A percentile compares a stretch with the other conserved stretches of the same genome.
Evolutionary conservation across 1,140 invertebrate genomes (phyloP).

Genomic region (Halesus radiatus): DNA sequence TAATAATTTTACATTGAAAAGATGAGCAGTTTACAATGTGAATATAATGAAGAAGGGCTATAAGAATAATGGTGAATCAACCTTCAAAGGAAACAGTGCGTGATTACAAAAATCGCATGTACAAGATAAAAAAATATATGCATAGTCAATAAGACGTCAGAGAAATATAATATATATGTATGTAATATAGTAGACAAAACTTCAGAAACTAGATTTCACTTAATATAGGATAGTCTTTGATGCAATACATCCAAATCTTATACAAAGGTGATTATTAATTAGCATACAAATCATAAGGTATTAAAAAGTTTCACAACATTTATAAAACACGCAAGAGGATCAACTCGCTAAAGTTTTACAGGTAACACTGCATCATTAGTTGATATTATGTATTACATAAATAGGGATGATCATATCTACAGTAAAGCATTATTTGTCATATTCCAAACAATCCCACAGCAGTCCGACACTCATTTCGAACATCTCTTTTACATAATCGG

Average conservation of each 20-base stretch:
- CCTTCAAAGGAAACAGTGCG: neutral
- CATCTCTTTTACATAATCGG: too few relatives aligned
- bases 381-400: too few relatives aligned
- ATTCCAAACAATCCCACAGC: neutral
- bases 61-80: too few relatives aligned
- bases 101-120: constrained; percentile 16
- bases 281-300: constrained; percentile 28
- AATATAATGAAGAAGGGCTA: neutral
- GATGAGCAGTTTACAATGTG: too few relatives aligned
- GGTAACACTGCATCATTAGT: constrained; percentile 12
- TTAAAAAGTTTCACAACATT: constrained; percentile 51
- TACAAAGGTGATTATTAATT: constrained; percentile 32
- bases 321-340: constrained; percentile 48
- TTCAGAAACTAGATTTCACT: constrained; percentile 42
- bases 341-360: constrained; percentile 33
- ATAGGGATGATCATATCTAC: constrained; percentile 28
- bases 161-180: constrained; percentile 41
- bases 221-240: constrained; percentile 42
- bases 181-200: constrained; percentile 12
- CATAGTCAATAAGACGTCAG: constrained; percentile 45
- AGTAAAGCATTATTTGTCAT: constrained; percentile 33
- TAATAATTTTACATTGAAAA: too few relatives aligned
- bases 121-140: constrained; percentile 39
- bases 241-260: constrained; percentile 41
- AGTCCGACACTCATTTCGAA: neutral